Conservation (phyloP, 2,113 vertebrate genomes). For the Megalops atlanticus region DNA sequence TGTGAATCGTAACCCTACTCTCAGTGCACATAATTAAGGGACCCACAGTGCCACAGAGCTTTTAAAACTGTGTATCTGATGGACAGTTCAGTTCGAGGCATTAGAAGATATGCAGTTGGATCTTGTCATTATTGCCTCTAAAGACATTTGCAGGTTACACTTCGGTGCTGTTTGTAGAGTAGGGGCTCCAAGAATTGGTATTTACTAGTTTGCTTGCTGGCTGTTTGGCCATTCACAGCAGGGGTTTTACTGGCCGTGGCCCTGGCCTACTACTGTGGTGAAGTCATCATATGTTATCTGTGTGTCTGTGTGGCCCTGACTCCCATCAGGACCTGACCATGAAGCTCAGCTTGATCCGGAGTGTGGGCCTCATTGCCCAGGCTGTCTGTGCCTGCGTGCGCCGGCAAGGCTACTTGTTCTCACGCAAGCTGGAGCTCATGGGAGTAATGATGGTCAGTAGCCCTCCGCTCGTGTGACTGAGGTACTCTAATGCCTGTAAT, state of each 20-base stretch:
- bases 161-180: background rate
- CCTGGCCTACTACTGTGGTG: too few relatives aligned
- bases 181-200: background rate
- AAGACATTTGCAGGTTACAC: background rate
- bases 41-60: background rate
- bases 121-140: background rate
- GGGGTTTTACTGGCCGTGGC: too few relatives aligned
- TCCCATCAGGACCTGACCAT: conserved; percentile 79
- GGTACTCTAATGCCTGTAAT: background rate
- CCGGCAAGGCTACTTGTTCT: conserved; percentile 74
- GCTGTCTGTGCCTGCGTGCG: conserved; percentile 71
- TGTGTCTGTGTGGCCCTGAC: conserved; percentile 10
- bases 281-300: conserved; percentile 32
- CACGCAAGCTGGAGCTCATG: conserved; percentile 84
- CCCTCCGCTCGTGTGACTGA: background rate
- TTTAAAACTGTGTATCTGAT: background rate
- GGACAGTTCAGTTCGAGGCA: background rate
- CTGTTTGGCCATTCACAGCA: background rate
- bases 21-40: background rate
- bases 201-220: background rate
- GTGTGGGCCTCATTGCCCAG: conserved; percentile 81
- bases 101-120: background rate
- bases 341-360: conserved; percentile 89
- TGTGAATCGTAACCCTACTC: background rate
- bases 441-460: conserved; percentile 81